Evolutionary conservation across 2,113 vertebrate species (phyloP), one percentile per base, ranked within the genome.

Genomic region (Megaleporinus macrocephalus): DNA sequence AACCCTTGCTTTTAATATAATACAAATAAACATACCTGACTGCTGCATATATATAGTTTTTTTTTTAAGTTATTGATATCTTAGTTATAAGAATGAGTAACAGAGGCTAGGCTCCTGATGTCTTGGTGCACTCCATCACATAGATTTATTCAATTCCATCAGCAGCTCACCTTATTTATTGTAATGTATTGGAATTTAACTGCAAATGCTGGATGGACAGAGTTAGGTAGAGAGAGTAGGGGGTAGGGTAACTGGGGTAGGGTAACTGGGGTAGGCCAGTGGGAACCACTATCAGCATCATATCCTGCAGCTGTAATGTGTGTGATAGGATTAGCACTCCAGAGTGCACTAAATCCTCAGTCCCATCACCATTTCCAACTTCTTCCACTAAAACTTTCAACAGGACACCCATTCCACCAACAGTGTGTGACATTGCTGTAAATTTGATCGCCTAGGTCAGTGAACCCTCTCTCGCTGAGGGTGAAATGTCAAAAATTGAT

Each of bases 401-500:
- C 87, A 77, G 89, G 90, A 86, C 22, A 87, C 26, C 33, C 79
- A 51, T 81, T 86, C 86, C 89, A 92, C 90, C 88, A 90, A 88
- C 87, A 85, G 76, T 1, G 30, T 85, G 87, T 91, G 90, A 91
- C 85, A 77, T 72, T 51, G 89, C 87, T 68, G 84, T 93, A 92
- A 91, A 93, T 94, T 89, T 89, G 78, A 88, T 81, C 73, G 85
- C 82, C 82, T 87, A 88, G 90, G 92, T 93, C 91, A 87, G 78
- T 87, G 87, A 91, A 93, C 85, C 85, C 88, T 88, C 73, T 65
- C 62, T 83, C 88, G 86, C 90, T 90, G 36, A 91, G 85, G 92
- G 92, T 93, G 89, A 92, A 90, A 89, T 91, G 92, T 93, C 90
- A 92, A 89, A 90, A 91, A 93, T 92, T 85, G 88, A 93, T 93